Evolutionary conservation across 2,888 invertebrate species (phyloP).

Genomic region (Agonopterix heracliana): DNA sequence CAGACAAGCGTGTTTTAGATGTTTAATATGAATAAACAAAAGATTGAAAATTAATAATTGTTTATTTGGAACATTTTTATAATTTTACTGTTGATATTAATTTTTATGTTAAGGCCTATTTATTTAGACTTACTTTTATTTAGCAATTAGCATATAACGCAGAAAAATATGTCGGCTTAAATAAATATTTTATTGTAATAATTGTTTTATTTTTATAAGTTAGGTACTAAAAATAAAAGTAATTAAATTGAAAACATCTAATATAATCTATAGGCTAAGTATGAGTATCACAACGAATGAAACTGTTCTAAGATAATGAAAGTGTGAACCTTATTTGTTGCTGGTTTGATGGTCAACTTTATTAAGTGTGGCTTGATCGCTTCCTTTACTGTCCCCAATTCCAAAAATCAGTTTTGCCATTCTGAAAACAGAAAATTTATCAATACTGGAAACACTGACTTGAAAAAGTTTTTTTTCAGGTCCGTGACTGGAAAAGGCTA

Average conservation of each 20-base stretch:
- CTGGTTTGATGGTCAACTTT: too few relatives aligned
- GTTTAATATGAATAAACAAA: not conserved
- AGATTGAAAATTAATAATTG: slow-evolving; percentile 3
- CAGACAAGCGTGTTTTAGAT: slow-evolving; percentile 5
- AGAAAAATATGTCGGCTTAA: slow-evolving; percentile 64
- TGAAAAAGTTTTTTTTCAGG: too few relatives aligned
- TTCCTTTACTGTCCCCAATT: slow-evolving; percentile 3
- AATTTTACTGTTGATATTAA: slow-evolving; percentile 36
- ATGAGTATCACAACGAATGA: too few relatives aligned
- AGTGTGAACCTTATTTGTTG: too few relatives aligned
- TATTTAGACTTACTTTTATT: slow-evolving; percentile 49
- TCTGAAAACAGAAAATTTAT: slow-evolving; percentile 25
- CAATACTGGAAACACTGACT: too few relatives aligned
- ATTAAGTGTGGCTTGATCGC: not conserved
- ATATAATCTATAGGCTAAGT: too few relatives aligned
- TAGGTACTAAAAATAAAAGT: too few relatives aligned
- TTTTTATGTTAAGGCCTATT: slow-evolving; percentile 55
- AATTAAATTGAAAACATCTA: too few relatives aligned
- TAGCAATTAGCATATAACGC: slow-evolving; percentile 47
- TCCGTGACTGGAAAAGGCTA: too few relatives aligned
- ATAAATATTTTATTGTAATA: slow-evolving; percentile 71
- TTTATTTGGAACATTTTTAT: slow-evolving; percentile 19
- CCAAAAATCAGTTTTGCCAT: slow-evolving; percentile 32
- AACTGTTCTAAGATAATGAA: too few relatives aligned
- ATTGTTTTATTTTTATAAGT: slow-evolving; percentile 23